Evolutionary conservation across 23 tunicate species (phyloP).

Genomic region (Trididemnum nubilum): DNA sequence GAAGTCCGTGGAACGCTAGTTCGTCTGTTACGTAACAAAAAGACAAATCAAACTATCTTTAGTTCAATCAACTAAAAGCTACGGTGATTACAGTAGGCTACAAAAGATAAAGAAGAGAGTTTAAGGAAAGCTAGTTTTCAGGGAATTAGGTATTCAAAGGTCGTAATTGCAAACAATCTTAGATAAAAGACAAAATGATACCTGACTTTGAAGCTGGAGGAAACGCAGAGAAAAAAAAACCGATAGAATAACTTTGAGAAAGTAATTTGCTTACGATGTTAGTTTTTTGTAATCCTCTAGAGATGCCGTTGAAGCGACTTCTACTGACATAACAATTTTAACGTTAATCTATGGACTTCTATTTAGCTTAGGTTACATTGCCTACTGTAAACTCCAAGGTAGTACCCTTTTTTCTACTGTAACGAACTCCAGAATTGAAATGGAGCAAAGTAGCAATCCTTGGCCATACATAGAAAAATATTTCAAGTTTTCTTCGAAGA

Average conservation of each 20-base stretch:
- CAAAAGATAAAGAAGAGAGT: neutral
- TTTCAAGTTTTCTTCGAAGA: neutral
- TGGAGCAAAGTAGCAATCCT: neutral
- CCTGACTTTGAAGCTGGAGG: neutral
- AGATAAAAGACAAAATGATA: neutral
- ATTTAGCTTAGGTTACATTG: neutral
- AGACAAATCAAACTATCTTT: neutral
- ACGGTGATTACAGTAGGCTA: neutral
- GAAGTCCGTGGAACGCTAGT: too few relatives aligned
- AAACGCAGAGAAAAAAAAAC: neutral
- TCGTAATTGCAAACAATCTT: neutral
- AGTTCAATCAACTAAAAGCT: neutral
- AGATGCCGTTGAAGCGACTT: neutral
- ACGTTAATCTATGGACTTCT: neutral
- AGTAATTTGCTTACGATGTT: neutral
- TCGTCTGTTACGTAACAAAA: neutral
- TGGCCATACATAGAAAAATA: neutral
- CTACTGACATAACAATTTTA: neutral
- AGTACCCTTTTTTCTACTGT: neutral
- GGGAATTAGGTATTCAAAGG: neutral
- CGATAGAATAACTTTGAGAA: neutral
- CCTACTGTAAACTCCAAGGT: neutral
- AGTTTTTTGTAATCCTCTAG: neutral
- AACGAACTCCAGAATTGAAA: neutral
- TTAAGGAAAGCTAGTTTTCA: neutral